phyloP scores from a whole-genome alignment of 2,113 vertebrate species.

The Podarcis muralis region DNA sequence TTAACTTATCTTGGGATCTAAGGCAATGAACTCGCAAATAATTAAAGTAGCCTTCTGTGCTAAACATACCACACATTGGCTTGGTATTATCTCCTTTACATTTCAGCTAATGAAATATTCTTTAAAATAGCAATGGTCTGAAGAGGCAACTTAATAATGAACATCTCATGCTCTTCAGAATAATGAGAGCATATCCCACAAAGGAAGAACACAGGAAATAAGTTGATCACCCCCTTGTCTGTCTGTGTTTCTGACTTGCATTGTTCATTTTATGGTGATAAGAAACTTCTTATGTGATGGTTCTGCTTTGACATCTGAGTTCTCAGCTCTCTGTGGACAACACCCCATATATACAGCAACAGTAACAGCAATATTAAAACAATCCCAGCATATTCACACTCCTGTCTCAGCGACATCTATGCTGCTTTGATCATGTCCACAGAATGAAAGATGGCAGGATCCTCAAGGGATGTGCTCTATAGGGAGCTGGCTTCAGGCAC shows the following conservation, averaged over 20 bases:
- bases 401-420: no score
- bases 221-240: conserved; percentile 24
- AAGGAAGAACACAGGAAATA: background rate
- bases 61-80: background rate
- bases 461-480: no score
- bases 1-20: background rate
- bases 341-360: background rate
- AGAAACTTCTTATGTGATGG: background rate
- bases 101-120: background rate
- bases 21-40: background rate
- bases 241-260: conserved; percentile 6
- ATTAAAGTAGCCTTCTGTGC: background rate
- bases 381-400: no score
- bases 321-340: background rate
- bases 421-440: no score
- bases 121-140: background rate
- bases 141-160: background rate
- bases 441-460: no score
- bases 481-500: no score
- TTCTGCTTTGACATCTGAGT: background rate
- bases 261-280: background rate
- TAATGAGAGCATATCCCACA: background rate
- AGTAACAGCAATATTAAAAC: background rate
- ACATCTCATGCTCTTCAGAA: background rate
- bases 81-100: background rate